These are phyloP conservation scores for Zaprionus capensis DNA, from an alignment of 1,140 invertebrate species.

Conservation along the genomic window DNA sequence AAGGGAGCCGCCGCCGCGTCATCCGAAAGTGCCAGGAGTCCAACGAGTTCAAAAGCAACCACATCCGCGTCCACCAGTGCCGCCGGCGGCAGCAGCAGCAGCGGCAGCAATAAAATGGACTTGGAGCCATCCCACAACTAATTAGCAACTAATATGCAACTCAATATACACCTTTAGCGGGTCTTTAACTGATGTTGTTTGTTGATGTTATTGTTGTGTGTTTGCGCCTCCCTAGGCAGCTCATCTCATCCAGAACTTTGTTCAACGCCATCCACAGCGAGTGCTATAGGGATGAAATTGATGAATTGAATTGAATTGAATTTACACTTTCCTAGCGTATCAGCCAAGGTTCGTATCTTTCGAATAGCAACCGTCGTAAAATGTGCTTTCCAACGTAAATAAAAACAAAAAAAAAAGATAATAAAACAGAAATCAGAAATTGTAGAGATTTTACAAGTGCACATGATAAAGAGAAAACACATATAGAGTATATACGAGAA, in stretches of 20 bases:
- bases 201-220: slow-evolving; percentile 49
- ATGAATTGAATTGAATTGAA: slow-evolving; percentile 44
- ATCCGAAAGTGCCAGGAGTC: slow-evolving; percentile 50
- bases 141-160: slow-evolving; percentile 39
- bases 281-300: slow-evolving; percentile 61
- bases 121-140: slow-evolving; percentile 39
- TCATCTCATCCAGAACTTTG: slow-evolving; percentile 59
- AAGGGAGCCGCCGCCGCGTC: slow-evolving; percentile 15
- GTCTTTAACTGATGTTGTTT: slow-evolving; percentile 39
- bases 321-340: slow-evolving; percentile 38
- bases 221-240: slow-evolving; percentile 18
- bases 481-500: slow-evolving; percentile 12
- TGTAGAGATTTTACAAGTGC: slow-evolving; percentile 44
- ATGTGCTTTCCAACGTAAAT: slow-evolving; percentile 40
- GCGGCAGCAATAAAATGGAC: slow-evolving; percentile 48
- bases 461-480: slow-evolving; percentile 29
- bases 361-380: slow-evolving; percentile 21
- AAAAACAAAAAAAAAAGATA: slow-evolving; percentile 6
- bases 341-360: slow-evolving; percentile 34
- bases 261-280: slow-evolving; percentile 32
- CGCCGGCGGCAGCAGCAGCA: slow-evolving; percentile 54
- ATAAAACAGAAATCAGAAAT: neutral
- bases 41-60: slow-evolving; percentile 35
- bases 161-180: slow-evolving; percentile 21
- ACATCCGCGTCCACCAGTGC: slow-evolving; percentile 54